Conservation (phyloP, 1,140 invertebrate genomes). For the Diorhabda elongata region DNA sequence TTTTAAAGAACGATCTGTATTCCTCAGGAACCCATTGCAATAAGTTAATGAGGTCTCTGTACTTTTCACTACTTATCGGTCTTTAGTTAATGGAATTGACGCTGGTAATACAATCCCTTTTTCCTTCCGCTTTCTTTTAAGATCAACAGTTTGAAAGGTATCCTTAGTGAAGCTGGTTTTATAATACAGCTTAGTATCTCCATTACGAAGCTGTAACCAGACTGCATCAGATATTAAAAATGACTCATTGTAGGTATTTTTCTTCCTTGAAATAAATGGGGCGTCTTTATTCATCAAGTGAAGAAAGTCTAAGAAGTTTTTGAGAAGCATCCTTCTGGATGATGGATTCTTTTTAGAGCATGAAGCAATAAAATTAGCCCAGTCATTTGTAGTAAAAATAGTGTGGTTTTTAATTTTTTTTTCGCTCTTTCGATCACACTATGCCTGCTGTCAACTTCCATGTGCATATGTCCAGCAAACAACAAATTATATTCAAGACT, state of each 20-base stretch:
- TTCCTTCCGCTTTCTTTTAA: constrained; percentile 8
- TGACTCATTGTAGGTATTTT: constrained; percentile 8
- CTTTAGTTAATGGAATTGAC: neutral
- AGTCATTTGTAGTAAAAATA: no score
- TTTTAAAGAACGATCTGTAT: no score
- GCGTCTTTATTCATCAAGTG: no score
- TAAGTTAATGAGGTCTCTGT: neutral
- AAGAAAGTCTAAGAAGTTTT: no score
- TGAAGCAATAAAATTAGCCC: no score
- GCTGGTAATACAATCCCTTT: constrained; percentile 8
- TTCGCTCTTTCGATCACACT: no score
- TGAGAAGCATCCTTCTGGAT: no score
- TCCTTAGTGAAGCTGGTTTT: constrained; percentile 12
- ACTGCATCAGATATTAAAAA: constrained; percentile 14
- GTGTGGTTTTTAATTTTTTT: no score
- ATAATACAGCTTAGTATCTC: constrained; percentile 13
- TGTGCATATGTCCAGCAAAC: no score
- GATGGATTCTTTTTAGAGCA: no score
- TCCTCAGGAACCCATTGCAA: neutral
- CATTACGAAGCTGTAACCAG: constrained; percentile 7
- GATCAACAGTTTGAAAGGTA: constrained; percentile 12
- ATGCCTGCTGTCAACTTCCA: no score
- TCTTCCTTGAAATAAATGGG: neutral
- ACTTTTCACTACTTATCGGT: neutral
- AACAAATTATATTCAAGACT: no score